These are phyloP conservation scores for Meta bourneti DNA, from an alignment of 2,888 invertebrate genomes.

Conservation along the genomic window DNA sequence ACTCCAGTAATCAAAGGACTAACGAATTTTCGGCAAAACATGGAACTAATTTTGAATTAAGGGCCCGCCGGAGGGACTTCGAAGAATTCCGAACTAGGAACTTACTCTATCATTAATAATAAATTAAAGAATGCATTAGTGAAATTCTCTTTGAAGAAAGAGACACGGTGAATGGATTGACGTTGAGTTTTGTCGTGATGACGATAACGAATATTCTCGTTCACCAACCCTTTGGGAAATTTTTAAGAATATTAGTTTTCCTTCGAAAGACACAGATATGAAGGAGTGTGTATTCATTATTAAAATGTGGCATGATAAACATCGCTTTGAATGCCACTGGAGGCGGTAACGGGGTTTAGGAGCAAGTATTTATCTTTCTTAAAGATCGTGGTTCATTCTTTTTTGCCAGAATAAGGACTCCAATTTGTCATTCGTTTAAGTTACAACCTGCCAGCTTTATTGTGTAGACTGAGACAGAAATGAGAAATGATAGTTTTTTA, in stretches of 20 bases:
- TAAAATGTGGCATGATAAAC: conserved; percentile 45
- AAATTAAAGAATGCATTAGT: conserved; percentile 63
- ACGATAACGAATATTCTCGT: conserved; percentile 27
- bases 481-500: too few relatives aligned
- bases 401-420: too few relatives aligned
- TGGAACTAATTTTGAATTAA: conserved; percentile 16
- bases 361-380: conserved; percentile 38
- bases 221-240: conserved; percentile 5
- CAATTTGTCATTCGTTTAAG: too few relatives aligned
- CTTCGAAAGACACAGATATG: neutral
- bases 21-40: conserved; percentile 1
- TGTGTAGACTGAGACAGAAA: too few relatives aligned
- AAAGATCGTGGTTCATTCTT: conserved; percentile 6
- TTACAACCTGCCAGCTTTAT: too few relatives aligned
- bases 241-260: conserved; percentile 29
- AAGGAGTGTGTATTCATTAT: conserved; percentile 45
- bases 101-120: conserved; percentile 56
- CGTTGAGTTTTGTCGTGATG: conserved; percentile 28
- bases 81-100: conserved; percentile 23
- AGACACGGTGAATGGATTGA: conserved; percentile 10
- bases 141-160: conserved; percentile 21
- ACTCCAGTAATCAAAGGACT: conserved; percentile 24
- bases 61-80: conserved; percentile 1
- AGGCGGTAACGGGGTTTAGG: neutral
- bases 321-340: neutral